phyloP scores from a whole-genome alignment of 2,113 vertebrate species.

The Cacatua alba region DNA sequence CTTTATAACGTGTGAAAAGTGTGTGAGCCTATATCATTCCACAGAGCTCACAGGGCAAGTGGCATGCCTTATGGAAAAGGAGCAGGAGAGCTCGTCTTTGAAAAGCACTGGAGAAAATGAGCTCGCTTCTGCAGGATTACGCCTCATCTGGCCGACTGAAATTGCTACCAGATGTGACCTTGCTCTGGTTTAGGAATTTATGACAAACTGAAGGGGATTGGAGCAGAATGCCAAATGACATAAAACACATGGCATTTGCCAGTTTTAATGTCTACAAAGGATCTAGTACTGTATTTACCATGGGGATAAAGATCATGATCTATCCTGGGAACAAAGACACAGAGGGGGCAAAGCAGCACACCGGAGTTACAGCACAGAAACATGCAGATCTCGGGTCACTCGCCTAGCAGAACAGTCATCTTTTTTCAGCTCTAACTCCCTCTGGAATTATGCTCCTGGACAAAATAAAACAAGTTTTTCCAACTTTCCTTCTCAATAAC shows the following conservation, averaged over 20 bases:
- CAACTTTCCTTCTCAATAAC: background rate
- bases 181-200: constrained; percentile 43
- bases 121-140: background rate
- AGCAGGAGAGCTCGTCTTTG: background rate
- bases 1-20: constrained; percentile 18
- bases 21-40: background rate
- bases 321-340: background rate
- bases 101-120: constrained; percentile 27
- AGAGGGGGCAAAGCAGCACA: background rate
- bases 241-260: constrained; percentile 48
- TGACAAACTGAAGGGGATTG: constrained; percentile 18
- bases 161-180: constrained; percentile 66
- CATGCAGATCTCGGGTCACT: background rate
- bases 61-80: background rate
- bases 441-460: background rate
- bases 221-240: constrained; percentile 50
- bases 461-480: background rate
- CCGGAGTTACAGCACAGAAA: background rate
- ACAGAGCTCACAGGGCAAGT: background rate
- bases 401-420: background rate
- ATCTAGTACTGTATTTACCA: background rate
- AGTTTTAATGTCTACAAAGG: background rate
- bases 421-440: background rate
- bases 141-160: constrained; percentile 46
- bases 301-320: background rate